Evolutionary conservation across 2,113 vertebrate genomes (phyloP).

Genomic region (Mirounga angustirostris): DNA sequence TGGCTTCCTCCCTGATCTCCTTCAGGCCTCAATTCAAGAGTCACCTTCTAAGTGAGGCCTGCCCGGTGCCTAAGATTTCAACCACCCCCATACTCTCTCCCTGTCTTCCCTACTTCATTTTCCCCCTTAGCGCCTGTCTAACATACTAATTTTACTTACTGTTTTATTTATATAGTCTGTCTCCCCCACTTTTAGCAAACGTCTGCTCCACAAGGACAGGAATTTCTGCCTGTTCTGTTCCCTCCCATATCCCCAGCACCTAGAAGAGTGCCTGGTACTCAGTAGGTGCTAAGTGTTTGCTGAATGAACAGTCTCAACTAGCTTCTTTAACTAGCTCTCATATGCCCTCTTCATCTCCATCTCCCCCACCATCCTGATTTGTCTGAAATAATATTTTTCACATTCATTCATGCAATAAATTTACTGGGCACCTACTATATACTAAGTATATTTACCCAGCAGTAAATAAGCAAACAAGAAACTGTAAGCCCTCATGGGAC

Average conservation of each 20-base stretch:
- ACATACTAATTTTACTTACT: conserved; percentile 40
- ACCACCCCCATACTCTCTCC: not conserved
- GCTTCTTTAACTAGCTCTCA: conserved; percentile 39
- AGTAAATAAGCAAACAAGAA: conserved; percentile 52
- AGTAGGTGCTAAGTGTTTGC: not conserved
- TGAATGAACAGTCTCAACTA: conserved; percentile 44
- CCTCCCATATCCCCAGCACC: not conserved
- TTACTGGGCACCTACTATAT: not conserved
- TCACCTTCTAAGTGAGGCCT: conserved; percentile 56
- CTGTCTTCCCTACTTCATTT: not conserved
- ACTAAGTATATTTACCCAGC: not conserved
- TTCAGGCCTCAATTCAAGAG: conserved; percentile 44
- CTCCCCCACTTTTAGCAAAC: conserved; percentile 44
- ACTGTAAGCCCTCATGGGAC: not conserved
- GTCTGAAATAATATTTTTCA: conserved; percentile 25
- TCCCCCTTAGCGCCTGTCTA: conserved; percentile 3
- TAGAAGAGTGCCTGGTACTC: conserved; percentile 51
- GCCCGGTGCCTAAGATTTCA: conserved; percentile 23
- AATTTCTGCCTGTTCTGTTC: conserved; percentile 53
- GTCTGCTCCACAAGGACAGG: not conserved
- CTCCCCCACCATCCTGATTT: not conserved
- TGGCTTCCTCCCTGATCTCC: not conserved
- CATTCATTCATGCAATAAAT: conserved; percentile 15
- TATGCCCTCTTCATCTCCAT: not conserved
- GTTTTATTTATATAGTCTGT: conserved; percentile 24